Evolutionary conservation across 2,113 vertebrate genomes (phyloP), one percentile per base, ranked within the genome.

Genomic region (Notiomystis cincta): DNA sequence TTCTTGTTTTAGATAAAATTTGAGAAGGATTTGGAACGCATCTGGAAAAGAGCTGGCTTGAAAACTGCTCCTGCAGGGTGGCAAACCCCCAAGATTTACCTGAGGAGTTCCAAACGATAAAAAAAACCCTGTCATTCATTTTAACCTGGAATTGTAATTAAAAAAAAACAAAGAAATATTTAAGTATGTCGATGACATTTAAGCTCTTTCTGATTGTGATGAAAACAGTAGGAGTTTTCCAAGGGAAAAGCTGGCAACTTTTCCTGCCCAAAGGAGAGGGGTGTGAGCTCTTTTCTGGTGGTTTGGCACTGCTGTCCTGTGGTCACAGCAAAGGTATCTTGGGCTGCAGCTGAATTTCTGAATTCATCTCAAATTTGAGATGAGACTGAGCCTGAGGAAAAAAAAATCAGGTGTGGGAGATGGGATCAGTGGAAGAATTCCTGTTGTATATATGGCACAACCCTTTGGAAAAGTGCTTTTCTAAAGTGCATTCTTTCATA

Each of bases 1-100:
- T 7, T 17, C 11, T 11, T 51, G 23, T 94, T 84, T 27, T 93
- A 99, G 99, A 69, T 82, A 53, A 97, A 89, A 60, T 99, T 99
- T 91, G 99, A 99, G 97, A 96, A 85, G 5, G 99, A 99, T 61
- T 91, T 99, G 91, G 92, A 93, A 48, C 98, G 97, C 62, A 98
- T 99, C 93, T 99, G 99, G 99, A 98, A 24, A 87, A 97, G 95
- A 94, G 99, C 99, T 4, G 99, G 99, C 58, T 97, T 99, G 94
- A 99, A 97, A 96, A 97, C 94, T 12, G 90, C 99, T 30, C 99
- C 99, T 2, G 97, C 98, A 1, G 99, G 98, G 38, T 99, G 99
- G 99, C 97, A 95, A 15, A 76, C 98, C 11, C 99, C 99, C 27
- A 98, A 99, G 96, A 98, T 99, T 92, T 99, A 97, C 95, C 38